These are phyloP conservation scores for Mactromeris polynyma DNA, from an alignment of 2,888 invertebrate species.

Conservation along the genomic window DNA sequence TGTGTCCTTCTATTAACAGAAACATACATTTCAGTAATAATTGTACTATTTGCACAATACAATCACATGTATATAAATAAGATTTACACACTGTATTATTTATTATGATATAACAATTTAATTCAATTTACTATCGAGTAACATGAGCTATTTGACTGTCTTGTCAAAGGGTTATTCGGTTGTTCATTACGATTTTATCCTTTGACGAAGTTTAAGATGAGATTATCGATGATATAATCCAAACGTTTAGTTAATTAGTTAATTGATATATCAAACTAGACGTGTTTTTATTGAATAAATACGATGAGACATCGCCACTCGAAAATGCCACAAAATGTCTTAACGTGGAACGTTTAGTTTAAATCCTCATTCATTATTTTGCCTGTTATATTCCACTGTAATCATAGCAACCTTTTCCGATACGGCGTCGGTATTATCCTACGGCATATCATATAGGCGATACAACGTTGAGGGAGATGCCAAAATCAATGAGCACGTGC, in stretches of 20 bases:
- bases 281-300: no score
- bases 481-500: slow-evolving; percentile 6
- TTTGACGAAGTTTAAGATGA: neutral
- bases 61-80: no score
- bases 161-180: no score
- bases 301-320: neutral
- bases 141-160: no score
- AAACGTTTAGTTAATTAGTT: neutral
- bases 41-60: no score
- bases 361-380: neutral
- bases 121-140: no score
- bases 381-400: neutral
- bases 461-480: neutral
- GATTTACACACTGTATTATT: no score
- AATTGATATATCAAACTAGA: no score
- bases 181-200: no score
- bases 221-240: neutral
- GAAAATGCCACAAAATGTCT: neutral
- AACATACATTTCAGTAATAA: no score
- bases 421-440: neutral
- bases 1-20: no score
- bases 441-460: slow-evolving; percentile 1
- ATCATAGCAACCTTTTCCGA: neutral
- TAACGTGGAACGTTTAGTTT: neutral
- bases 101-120: no score